A percentile compares a stretch with the other conserved stretches of the same genome.
phyloP scores from a whole-genome alignment of 2,113 vertebrate species.

The Peucedramus taeniatus region DNA sequence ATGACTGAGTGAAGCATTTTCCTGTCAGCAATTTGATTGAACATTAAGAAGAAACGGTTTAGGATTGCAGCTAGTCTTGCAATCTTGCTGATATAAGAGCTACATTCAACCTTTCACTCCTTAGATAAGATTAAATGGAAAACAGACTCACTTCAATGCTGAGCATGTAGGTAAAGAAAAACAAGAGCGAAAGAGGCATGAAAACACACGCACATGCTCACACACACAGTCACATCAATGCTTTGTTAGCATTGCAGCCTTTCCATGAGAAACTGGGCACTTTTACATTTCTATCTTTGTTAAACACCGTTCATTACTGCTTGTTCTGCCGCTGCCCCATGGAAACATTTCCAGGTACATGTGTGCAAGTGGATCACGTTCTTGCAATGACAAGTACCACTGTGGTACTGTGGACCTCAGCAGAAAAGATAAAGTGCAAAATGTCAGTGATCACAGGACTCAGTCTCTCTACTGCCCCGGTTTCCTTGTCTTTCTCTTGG shows the following conservation, averaged over 20 bases:
- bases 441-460: background rate
- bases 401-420: conserved; percentile 38
- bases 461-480: conserved; percentile 59
- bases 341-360: background rate
- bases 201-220: background rate
- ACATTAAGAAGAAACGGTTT: background rate
- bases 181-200: conserved; percentile 11
- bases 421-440: conserved; percentile 48
- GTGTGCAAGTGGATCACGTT: background rate
- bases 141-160: conserved; percentile 25
- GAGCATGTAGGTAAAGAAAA: conserved; percentile 25
- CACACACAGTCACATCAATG: background rate
- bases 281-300: background rate
- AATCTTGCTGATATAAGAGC: background rate
- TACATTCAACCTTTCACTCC: background rate
- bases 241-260: conserved; percentile 22
- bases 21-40: conserved; percentile 26
- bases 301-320: background rate
- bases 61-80: background rate
- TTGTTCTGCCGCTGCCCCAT: background rate
- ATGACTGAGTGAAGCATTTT: conserved; percentile 23
- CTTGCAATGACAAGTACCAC: conserved; percentile 5
- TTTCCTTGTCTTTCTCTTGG: conserved; percentile 63
- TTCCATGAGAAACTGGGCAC: background rate
- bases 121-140: conserved; percentile 5